Conservation (phyloP, 2,888 invertebrate species). For the Gastrophysa polygoni region DNA sequence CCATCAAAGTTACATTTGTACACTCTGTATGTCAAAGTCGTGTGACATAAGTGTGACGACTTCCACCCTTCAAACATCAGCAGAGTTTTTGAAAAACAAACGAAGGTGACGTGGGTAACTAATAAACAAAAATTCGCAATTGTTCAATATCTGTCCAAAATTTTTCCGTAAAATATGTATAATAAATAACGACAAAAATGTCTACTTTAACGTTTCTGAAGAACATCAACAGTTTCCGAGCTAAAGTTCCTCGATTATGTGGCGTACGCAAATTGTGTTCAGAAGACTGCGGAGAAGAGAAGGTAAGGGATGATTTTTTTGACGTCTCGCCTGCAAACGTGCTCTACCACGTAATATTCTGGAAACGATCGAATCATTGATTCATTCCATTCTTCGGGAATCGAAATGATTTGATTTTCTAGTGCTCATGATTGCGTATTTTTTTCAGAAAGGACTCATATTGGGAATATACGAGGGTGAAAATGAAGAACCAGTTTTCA, state of each 20-base stretch:
- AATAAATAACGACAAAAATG: slow-evolving; percentile 34
- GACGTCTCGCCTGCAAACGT: no score
- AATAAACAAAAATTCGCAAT: slow-evolving; percentile 32
- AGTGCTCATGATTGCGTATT: no score
- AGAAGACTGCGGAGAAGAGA: slow-evolving; percentile 39
- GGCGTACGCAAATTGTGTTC: slow-evolving; percentile 36
- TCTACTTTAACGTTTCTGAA: slow-evolving; percentile 34
- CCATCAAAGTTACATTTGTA: no score
- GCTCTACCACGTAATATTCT: no score
- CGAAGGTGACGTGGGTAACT: slow-evolving; percentile 29
- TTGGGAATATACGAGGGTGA: slow-evolving; percentile 62
- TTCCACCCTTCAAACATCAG: no score
- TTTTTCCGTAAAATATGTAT: slow-evolving; percentile 33
- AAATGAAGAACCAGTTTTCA: slow-evolving; percentile 58
- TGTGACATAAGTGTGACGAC: no score
- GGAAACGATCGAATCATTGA: no score
- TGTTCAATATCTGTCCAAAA: slow-evolving; percentile 40
- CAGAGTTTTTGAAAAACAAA: neutral
- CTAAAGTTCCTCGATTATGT: slow-evolving; percentile 32
- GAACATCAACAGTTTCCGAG: slow-evolving; percentile 36
- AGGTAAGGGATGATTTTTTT: slow-evolving; percentile 27
- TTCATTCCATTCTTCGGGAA: neutral
- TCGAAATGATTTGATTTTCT: no score
- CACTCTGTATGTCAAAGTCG: no score
- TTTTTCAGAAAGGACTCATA: slow-evolving; percentile 61